Base-by-base conservation (phyloP, 2,797 vertebrate species). In the Craterocephalus amniculus region DNA sequence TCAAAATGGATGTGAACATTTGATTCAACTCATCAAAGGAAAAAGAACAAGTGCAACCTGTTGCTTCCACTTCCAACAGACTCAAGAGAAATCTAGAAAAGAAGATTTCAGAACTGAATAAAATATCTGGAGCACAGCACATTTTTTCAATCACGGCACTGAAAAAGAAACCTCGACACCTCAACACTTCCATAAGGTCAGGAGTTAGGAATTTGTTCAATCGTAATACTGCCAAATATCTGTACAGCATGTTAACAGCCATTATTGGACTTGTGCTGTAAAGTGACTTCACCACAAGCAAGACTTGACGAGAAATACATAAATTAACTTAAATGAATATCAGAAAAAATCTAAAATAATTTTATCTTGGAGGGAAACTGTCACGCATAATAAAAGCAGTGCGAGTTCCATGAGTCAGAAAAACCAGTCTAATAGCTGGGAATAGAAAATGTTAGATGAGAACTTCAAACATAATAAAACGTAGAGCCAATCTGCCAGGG, bases 21-120 rank as follows among this genome's bases (percentile, higher is more conserved):
- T 72, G 61, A 20, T 43, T 60, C 1, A 0, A 45, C 22, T n/a
- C 12, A 57, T n/a, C 16, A 45, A 27, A 26, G 18, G 5, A 59
- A 11, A 16, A 54, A 29, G 16, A 76, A 48, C 8, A 6, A 36
- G 43, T 31, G n/a, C 40, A 34, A 57, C 32, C 34, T 61, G 35
- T 48, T 55, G 58, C 49, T 51, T 58, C 38, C 26, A 27, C 43
- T 55, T 54, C 43, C 67, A 59, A 26, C 32, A 49, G 51, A 11
- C 45, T 11, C 3, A 68, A 24, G 18, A 58, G 60, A 52, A 38
- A 59, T 31, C 9, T 67, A 14, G 38, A 35, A 67, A 16, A 10
- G 13, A n/a, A 18, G 43, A n/a, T 18, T 2, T 20, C 45, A 35
- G 54, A 40, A 4, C 16, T 10, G n/a, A 61, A 18, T 57, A 67